Evolutionary conservation across 2,113 vertebrate species (phyloP).

Genomic region (Dendrocopos noguchii): DNA sequence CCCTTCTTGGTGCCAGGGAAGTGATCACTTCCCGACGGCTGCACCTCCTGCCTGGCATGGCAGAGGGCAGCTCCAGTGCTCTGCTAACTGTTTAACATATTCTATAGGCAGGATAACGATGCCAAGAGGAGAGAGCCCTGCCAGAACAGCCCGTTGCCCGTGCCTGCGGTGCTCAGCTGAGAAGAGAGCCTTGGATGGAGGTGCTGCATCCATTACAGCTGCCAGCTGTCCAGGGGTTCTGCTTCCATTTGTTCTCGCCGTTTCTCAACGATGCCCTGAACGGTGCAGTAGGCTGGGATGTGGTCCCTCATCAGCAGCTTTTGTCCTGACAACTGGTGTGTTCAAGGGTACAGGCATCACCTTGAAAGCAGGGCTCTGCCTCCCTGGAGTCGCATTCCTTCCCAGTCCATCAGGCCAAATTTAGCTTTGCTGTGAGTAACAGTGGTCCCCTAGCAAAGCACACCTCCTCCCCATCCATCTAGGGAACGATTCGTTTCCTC

Average conservation of each 20-base stretch:
- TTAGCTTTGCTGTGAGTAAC: not conserved
- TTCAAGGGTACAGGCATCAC: conserved; percentile 11
- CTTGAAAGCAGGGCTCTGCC: not conserved
- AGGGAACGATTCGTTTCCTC: not conserved
- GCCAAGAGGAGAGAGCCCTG: not conserved
- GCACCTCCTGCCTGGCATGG: not conserved
- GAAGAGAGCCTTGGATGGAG: not conserved
- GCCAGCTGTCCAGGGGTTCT: not conserved
- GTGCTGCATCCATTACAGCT: not conserved
- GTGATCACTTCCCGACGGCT: conserved; percentile 3
- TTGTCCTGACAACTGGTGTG: not conserved
- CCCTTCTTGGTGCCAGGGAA: conserved; percentile 12
- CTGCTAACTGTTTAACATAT: not conserved
- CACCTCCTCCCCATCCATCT: not conserved
- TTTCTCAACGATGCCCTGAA: not conserved
- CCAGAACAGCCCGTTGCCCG: not conserved
- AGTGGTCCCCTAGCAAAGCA: rapidly evolving
- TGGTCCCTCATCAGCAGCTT: not conserved
- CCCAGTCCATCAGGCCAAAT: not conserved
- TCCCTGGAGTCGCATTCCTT: not conserved
- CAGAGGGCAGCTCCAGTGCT: not conserved
- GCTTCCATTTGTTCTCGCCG: not conserved
- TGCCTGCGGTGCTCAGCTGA: not conserved
- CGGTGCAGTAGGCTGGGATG: rapidly evolving
- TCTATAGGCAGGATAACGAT: not conserved